Percentiles rank a stretch among this genome's conserved stretches.
Evolutionary conservation across 92 coral and sea anemone species (phyloP).

Genomic region (Paragorgia papillata): DNA sequence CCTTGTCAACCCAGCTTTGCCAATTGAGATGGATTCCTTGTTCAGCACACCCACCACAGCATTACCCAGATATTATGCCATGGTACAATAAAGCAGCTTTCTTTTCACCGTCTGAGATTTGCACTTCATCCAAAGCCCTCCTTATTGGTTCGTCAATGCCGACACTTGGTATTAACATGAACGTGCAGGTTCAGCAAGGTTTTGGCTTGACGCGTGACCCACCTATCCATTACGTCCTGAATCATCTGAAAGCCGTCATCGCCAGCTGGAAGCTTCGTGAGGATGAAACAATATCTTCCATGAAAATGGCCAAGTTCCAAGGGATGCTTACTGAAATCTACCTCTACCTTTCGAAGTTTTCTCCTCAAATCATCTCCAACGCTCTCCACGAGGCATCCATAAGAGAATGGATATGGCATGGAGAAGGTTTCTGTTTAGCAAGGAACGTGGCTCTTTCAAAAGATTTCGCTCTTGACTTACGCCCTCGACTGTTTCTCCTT

Average conservation of each 20-base stretch:
- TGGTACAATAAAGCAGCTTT: constrained; percentile 50
- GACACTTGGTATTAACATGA: constrained; percentile 51
- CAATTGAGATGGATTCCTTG: constrained; percentile 58
- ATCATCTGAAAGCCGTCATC: constrained; percentile 60
- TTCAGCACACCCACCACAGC: constrained; percentile 42
- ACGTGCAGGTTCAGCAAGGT: constrained; percentile 55
- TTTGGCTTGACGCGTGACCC: constrained; percentile 68
- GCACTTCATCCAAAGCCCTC: constrained; percentile 40
- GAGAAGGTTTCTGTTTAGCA: constrained; percentile 60
- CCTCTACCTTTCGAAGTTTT: constrained; percentile 58
- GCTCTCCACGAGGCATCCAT: constrained; percentile 30
- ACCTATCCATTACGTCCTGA: constrained; percentile 33
- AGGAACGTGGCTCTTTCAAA: constrained; percentile 32
- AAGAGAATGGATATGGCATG: constrained; percentile 65
- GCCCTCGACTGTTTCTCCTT: constrained; percentile 52
- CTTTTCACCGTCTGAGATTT: constrained; percentile 59
- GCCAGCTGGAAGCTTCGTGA: constrained; percentile 57
- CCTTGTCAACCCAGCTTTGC: constrained; percentile 41
- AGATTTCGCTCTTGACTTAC: constrained; percentile 46
- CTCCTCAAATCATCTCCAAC: neutral
- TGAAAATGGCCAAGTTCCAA: constrained; percentile 51
- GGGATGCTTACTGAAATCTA: constrained; percentile 51
- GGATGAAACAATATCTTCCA: constrained; percentile 26
- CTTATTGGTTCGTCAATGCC: constrained; percentile 67
- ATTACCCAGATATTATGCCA: constrained; percentile 66